phyloP scores from a whole-genome alignment of 2,797 vertebrate species.

The Discoglossus pictus region DNA sequence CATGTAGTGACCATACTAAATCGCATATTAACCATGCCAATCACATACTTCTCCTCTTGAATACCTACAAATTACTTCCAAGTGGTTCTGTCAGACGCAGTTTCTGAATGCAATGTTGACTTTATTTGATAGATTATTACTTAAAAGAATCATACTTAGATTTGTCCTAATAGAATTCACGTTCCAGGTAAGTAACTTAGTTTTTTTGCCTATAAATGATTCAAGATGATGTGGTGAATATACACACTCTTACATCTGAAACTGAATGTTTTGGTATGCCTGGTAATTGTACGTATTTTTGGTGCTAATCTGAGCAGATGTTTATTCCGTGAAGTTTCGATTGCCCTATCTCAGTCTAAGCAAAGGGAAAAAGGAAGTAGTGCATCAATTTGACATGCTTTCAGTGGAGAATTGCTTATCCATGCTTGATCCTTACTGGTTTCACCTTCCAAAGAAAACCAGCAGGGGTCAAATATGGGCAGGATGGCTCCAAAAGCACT shows the following conservation, averaged over 20 bases:
- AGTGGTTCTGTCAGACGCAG: conserved; percentile 20
- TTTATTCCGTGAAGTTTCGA: conserved; percentile 36
- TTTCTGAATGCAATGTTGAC: conserved; percentile 28
- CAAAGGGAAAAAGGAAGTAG: conserved; percentile 36
- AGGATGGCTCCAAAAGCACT: conserved; percentile 66
- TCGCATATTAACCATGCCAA: no score
- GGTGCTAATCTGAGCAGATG: conserved; percentile 42
- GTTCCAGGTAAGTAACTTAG: conserved; percentile 27
- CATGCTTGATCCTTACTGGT: conserved; percentile 56
- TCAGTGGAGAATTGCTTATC: conserved; percentile 63
- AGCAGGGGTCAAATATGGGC: conserved; percentile 61
- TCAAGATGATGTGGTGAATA: conserved; percentile 31
- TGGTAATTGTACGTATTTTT: conserved; percentile 39
- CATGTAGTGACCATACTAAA: no score
- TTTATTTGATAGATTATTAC: conserved; percentile 31
- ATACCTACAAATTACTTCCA: conserved; percentile 25
- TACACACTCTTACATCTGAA: conserved; percentile 1
- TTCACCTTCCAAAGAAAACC: conserved; percentile 69
- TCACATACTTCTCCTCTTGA: not conserved
- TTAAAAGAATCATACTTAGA: conserved; percentile 32
- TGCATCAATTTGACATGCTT: conserved; percentile 55
- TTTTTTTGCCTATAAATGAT: conserved; percentile 37
- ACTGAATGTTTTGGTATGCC: not conserved
- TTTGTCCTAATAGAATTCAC: conserved; percentile 25
- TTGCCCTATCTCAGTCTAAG: conserved; percentile 43